These are phyloP conservation scores for Zelleria hepariella DNA, from an alignment of 2,888 invertebrate genomes.

Conservation along the genomic window DNA sequence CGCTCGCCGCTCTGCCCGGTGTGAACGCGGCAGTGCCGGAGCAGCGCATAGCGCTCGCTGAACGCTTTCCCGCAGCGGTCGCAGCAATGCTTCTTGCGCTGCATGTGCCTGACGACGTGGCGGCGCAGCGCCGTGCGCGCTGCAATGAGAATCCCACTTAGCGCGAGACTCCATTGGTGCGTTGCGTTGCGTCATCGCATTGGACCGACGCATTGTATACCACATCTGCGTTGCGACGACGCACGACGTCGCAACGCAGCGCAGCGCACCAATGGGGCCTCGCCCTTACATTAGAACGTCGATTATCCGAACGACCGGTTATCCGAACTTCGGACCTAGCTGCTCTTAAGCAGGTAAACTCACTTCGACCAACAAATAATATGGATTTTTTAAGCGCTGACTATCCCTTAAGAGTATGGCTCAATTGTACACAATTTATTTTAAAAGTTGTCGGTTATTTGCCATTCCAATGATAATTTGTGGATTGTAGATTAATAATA, in stretches of 20 bases:
- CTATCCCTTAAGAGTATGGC: neutral
- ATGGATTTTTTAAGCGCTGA: neutral
- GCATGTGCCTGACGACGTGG: conserved; percentile 68
- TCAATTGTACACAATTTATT: neutral
- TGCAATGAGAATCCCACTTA: conserved; percentile 15
- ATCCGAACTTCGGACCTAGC: too few relatives aligned
- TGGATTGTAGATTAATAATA: too few relatives aligned
- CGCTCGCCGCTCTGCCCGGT: conserved; percentile 61
- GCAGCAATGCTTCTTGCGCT: conserved; percentile 62
- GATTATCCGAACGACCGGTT: too few relatives aligned
- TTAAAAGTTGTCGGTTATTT: neutral
- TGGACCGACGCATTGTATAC: too few relatives aligned
- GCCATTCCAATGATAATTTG: too few relatives aligned
- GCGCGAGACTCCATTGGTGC: too few relatives aligned
- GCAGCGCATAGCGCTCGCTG: conserved; percentile 64
- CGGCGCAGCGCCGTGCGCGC: conserved; percentile 48
- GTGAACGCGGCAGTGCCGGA: conserved; percentile 65
- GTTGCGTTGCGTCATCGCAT: too few relatives aligned
- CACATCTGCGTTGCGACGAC: too few relatives aligned
- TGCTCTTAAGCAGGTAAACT: too few relatives aligned
- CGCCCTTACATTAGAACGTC: too few relatives aligned
- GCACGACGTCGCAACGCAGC: too few relatives aligned
- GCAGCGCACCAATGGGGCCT: too few relatives aligned
- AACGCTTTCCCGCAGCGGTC: conserved; percentile 62
- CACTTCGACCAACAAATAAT: neutral